A percentile compares a stretch with the other conserved stretches of the same genome.
These are phyloP conservation scores for Maniola jurtina DNA, from an alignment of 1,140 invertebrate species.

Conservation along the genomic window DNA sequence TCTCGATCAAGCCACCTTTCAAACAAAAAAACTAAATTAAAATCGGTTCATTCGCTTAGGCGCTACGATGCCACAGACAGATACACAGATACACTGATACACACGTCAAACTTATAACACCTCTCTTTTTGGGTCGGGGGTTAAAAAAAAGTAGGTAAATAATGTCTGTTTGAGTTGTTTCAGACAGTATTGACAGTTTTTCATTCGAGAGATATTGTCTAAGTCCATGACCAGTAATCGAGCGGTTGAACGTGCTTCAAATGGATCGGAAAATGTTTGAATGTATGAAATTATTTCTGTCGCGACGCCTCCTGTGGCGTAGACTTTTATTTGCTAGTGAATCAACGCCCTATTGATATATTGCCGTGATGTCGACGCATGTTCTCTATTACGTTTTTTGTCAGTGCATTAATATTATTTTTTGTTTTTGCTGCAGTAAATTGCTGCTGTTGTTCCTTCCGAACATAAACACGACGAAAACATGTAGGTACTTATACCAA, in stretches of 20 bases:
- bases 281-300: conserved; percentile 70
- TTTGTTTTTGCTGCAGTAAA: conserved; percentile 31
- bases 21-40: no score
- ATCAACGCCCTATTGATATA: conserved; percentile 72
- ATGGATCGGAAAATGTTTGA: conserved; percentile 69
- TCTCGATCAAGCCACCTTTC: no score
- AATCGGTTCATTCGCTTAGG: no score
- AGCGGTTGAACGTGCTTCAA: conserved; percentile 51
- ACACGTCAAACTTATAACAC: no score
- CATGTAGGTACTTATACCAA: no score
- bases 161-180: conserved; percentile 4
- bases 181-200: conserved; percentile 26
- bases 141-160: no score
- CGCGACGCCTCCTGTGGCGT: conserved; percentile 61
- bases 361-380: conserved; percentile 50
- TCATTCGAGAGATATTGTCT: conserved; percentile 29
- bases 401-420: conserved; percentile 47
- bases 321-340: conserved; percentile 70
- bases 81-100: no score
- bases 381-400: conserved; percentile 60
- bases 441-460: conserved; percentile 24
- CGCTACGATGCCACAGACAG: no score
- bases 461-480: conserved; percentile 4
- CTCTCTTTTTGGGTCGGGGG: no score
- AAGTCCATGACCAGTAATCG: conserved; percentile 41